Conservation (phyloP, 2,797 vertebrate species). For the Poeciliopsis infans region DNA sequence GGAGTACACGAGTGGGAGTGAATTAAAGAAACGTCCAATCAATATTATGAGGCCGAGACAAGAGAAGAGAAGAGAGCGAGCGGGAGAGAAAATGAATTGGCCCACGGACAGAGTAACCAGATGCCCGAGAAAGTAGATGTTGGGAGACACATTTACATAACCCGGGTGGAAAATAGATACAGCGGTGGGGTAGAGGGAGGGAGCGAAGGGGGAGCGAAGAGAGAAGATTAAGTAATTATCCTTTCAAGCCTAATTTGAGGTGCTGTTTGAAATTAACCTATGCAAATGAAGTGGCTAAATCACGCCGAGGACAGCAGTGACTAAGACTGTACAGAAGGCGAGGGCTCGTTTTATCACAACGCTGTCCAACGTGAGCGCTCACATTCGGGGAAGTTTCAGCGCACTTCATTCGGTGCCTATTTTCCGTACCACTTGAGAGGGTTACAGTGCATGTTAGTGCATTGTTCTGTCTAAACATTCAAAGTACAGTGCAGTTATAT, state of each 20-base stretch:
- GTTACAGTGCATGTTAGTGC: neutral
- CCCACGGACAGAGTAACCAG: slow-evolving; percentile 82
- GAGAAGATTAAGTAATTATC: slow-evolving; percentile 95
- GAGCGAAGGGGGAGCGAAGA: slow-evolving; percentile 56
- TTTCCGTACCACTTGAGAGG: neutral
- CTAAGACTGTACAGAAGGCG: slow-evolving; percentile 68
- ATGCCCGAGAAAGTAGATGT: slow-evolving; percentile 83
- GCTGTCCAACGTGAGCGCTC: slow-evolving; percentile 45
- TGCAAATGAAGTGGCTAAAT: slow-evolving; percentile 90
- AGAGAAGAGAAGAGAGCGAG: slow-evolving; percentile 22
- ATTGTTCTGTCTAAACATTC: neutral
- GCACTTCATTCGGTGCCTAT: slow-evolving; percentile 2
- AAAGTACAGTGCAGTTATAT: slow-evolving; percentile 8
- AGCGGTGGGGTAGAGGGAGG: slow-evolving; percentile 45
- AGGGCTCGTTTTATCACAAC: slow-evolving; percentile 46
- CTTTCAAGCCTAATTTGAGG: slow-evolving; percentile 94
- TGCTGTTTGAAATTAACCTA: slow-evolving; percentile 97
- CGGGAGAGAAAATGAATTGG: slow-evolving; percentile 11
- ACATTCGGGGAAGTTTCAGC: slow-evolving; percentile 6
- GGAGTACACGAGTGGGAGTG: slow-evolving; percentile 81
- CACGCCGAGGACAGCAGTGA: slow-evolving; percentile 76
- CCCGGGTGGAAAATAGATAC: slow-evolving; percentile 76
- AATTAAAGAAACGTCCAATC: slow-evolving; percentile 83
- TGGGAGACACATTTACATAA: slow-evolving; percentile 88
- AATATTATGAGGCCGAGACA: slow-evolving; percentile 64